These are phyloP conservation scores for Phengaris alcon DNA, from an alignment of 2,888 invertebrate genomes.

Conservation along the genomic window DNA sequence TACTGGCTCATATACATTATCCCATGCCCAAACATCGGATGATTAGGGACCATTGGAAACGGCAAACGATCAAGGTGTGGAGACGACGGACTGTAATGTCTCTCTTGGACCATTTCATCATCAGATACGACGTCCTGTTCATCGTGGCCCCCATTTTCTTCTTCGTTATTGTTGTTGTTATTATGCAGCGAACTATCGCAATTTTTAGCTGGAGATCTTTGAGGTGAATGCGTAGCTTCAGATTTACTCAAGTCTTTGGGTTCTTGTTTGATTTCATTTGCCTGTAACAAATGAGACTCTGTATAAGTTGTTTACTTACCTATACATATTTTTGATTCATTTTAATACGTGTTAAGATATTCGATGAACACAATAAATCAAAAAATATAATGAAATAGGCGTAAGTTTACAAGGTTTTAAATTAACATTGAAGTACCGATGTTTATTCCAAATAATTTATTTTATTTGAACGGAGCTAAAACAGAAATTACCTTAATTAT, in stretches of 20 bases:
- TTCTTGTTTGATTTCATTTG: constrained; percentile 78
- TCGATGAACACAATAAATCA: no score
- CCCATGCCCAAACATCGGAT: constrained; percentile 91
- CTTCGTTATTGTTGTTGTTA: constrained; percentile 71
- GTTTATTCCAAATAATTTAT: no score
- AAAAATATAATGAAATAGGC: no score
- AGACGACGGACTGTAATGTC: constrained; percentile 63
- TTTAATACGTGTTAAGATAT: no score
- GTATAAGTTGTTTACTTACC: not conserved
- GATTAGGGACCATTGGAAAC: constrained; percentile 90
- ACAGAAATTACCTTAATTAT: constrained; percentile 66
- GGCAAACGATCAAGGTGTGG: constrained; percentile 76
- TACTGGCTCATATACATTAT: constrained; percentile 96
- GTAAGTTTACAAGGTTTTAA: no score
- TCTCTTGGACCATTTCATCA: constrained; percentile 68
- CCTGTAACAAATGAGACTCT: constrained; percentile 49
- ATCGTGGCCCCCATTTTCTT: constrained; percentile 71
- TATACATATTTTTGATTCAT: no score
- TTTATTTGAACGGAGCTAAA: not conserved
- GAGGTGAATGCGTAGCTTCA: constrained; percentile 66
- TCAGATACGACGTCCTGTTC: constrained; percentile 76
- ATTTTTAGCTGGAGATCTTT: constrained; percentile 77
- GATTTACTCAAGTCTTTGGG: constrained; percentile 70
- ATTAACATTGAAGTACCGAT: no score
- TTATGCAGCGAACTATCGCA: constrained; percentile 72